Base-by-base conservation (phyloP, 2,888 invertebrate species). In the Trissolcus brochymenae region DNA sequence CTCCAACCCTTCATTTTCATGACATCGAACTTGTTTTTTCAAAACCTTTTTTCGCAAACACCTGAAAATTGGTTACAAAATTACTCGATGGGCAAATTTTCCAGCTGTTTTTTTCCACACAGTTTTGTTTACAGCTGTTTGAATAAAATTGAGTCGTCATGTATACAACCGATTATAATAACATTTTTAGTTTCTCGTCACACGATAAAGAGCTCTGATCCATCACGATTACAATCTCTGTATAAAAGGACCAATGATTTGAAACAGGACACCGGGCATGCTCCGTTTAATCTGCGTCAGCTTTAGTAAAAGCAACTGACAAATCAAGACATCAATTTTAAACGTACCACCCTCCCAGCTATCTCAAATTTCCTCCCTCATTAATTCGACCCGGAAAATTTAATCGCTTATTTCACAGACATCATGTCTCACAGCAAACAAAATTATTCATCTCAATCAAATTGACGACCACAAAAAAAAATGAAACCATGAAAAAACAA, bases 251-350 rank as follows among this genome's bases (percentile, higher is more conserved):
- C 14, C 67, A 16, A 54, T 46, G n/a, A 21, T 54, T 53, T 43
- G 49, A 21, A 65, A 65, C 65, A 65, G 35, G 53, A 60, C 29
- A 54, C 64, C 54, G 54, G 56, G 59, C 54, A 43, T 59, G 60
- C 51, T 49, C 19, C 54, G 55, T 25, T 72, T 55, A 65, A 72
- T 60, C 49, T 51, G 50, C 65, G 65, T 66, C 73, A 66, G 41
- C 43, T 65, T 65, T 65, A 21, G 16, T 72, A 54, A 72, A 59
- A 40, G 72, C 51, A 54, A 59, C 59, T 72, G 65, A 72, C 72
- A 73, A 73, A 73, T 65, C 65, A 65, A 72, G 72, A 72, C 59
- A 49, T 65, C 64, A 54, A 49, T 59, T 59, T 46, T 43, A 9
- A 46, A 29, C 50, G 6, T 56, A 54, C 25, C 6, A 11, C 62